Percentiles rank a stretch among this genome's conserved stretches.
These are phyloP conservation scores for Drosophila eohydei DNA, from an alignment of 2,888 invertebrate species.

Conservation along the genomic window DNA sequence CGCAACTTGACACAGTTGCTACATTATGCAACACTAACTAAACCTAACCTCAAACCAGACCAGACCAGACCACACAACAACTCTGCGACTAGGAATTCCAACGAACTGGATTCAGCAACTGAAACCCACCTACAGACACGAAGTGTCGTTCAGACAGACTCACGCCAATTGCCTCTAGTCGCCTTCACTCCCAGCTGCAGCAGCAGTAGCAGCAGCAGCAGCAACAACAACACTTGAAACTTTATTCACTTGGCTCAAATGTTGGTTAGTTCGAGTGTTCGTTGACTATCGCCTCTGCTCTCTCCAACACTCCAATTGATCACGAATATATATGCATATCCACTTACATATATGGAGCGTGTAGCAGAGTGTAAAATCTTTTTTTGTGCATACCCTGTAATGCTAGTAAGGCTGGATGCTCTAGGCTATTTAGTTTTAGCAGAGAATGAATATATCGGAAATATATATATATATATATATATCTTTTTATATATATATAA, in stretches of 20 bases:
- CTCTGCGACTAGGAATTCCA: conserved; percentile 31
- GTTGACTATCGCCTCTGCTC: conserved; percentile 6
- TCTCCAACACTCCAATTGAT: conserved; percentile 25
- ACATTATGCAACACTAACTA: conserved; percentile 66
- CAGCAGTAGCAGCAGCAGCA: background rate
- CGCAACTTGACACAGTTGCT: conserved; percentile 68
- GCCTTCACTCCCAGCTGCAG: conserved; percentile 3
- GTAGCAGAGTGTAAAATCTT: conserved; percentile 6
- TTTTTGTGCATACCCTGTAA: conserved; percentile 20
- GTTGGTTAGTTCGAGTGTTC: conserved; percentile 31
- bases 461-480: too few relatives aligned
- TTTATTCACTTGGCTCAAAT: conserved; percentile 59
- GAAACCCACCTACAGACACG: conserved; percentile 30
- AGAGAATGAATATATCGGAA: background rate
- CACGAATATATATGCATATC: conserved; percentile 19
- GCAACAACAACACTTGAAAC: conserved; percentile 60
- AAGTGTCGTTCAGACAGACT: conserved; percentile 68
- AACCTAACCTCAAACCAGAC: conserved; percentile 54
- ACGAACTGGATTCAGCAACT: conserved; percentile 51
- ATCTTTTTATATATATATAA: too few relatives aligned
- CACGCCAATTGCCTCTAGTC: conserved; percentile 22
- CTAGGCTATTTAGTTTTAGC: too few relatives aligned
- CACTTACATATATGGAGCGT: background rate
- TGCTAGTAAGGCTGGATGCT: too few relatives aligned
- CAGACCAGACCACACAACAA: conserved; percentile 30